These are phyloP conservation scores for Carettochelys insculpta DNA, from an alignment of 2,113 vertebrate species.

Conservation along the genomic window DNA sequence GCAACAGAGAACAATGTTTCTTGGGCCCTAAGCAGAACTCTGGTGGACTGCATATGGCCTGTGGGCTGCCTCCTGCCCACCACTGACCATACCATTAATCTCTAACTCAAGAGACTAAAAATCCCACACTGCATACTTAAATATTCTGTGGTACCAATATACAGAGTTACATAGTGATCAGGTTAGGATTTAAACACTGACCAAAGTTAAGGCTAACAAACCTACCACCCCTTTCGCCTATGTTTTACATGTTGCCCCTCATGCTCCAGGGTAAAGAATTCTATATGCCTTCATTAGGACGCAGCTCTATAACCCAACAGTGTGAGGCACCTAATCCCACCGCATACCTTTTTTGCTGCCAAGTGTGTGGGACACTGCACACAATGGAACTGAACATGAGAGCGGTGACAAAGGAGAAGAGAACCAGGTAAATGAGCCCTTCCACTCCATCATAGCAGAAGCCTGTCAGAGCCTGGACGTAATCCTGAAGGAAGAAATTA, in stretches of 20 bases:
- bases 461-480: slow-evolving; percentile 91
- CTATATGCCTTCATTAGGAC: slow-evolving; percentile 40
- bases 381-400: slow-evolving; percentile 98
- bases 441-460: slow-evolving; percentile 96
- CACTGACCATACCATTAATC: too few species aligned
- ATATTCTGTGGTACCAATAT: not conserved
- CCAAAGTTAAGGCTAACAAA: slow-evolving; percentile 22
- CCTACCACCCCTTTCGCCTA: slow-evolving; percentile 1
- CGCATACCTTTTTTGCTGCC: slow-evolving; percentile 90
- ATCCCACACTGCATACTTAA: not conserved
- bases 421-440: slow-evolving; percentile 95
- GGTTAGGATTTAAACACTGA: slow-evolving; percentile 32
- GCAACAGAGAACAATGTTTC: too few species aligned
- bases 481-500: slow-evolving; percentile 83
- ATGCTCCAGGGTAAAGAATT: slow-evolving; percentile 29
- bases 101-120: not conserved
- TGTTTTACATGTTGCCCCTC: slow-evolving; percentile 33
- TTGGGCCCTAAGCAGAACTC: too few species aligned
- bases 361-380: slow-evolving; percentile 96
- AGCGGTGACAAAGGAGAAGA: slow-evolving; percentile 96
- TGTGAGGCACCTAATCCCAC: slow-evolving; percentile 6
- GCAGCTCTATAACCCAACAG: not conserved
- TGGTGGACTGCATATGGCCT: too few species aligned
- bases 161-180: not conserved
- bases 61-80: too few species aligned